phyloP scores from a whole-genome alignment of 2,888 invertebrate species.

The Blomia tropicalis region DNA sequence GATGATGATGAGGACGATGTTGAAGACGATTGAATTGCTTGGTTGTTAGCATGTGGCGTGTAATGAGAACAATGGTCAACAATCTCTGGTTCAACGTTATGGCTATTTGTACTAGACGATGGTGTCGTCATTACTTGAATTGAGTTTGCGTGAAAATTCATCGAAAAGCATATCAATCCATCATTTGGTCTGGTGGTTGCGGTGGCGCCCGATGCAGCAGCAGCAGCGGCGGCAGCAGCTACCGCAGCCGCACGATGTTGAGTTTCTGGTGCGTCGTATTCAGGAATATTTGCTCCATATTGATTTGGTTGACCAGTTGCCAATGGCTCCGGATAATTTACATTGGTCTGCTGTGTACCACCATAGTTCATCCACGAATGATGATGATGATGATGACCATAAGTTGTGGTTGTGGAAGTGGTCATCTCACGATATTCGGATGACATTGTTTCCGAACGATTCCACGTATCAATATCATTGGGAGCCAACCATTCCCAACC shows the following conservation, averaged over 20 bases:
- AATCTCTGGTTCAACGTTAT: too few relatives aligned
- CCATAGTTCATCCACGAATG: background rate
- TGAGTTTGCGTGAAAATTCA: constrained; percentile 14
- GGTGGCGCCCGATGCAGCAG: background rate
- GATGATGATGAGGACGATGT: background rate
- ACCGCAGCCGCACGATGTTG: too few relatives aligned
- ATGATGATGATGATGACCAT: background rate
- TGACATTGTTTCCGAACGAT: background rate
- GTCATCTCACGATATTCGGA: background rate
- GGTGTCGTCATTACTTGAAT: constrained; percentile 15
- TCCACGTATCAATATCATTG: background rate
- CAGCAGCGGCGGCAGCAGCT: too few relatives aligned
- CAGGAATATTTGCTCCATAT: too few relatives aligned
- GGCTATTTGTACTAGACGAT: background rate
- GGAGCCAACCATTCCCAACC: background rate
- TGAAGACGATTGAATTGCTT: too few relatives aligned
- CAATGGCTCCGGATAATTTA: background rate
- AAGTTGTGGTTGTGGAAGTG: too few relatives aligned
- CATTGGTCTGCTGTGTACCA: background rate
- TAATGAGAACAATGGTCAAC: too few relatives aligned
- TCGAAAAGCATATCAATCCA: constrained; percentile 5
- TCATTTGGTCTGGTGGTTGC: background rate
- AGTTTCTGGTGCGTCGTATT: too few relatives aligned
- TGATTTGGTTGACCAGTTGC: background rate
- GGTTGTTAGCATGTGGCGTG: too few relatives aligned